phyloP scores from a whole-genome alignment of 2,113 vertebrate genomes.

The Proterorhinus semilunaris region DNA sequence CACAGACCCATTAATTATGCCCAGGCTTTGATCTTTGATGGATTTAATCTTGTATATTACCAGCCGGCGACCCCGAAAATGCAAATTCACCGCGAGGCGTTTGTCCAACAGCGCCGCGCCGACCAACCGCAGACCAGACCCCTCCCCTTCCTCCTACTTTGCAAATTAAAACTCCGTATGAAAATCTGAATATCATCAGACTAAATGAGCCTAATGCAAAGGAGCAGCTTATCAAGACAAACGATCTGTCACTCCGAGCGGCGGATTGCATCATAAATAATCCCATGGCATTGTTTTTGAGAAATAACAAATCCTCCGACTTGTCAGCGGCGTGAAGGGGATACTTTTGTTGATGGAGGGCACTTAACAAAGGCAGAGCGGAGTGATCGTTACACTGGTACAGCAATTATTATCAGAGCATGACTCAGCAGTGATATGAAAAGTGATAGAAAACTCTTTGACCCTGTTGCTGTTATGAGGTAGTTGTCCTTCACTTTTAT shows the following conservation, averaged over 20 bases:
- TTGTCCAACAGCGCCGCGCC: conserved; percentile 45
- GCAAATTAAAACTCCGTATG: conserved; percentile 74
- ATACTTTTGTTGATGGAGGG: conserved; percentile 67
- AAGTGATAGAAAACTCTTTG: conserved; percentile 3
- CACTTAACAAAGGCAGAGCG: conserved; percentile 54
- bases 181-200: conserved; percentile 79
- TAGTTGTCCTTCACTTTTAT: not conserved
- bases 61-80: conserved; percentile 71
- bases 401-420: conserved; percentile 31
- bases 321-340: conserved; percentile 64
- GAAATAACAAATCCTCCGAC: conserved; percentile 69
- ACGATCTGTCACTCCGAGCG: conserved; percentile 72
- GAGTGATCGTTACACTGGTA: conserved; percentile 39
- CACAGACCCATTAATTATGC: conserved; percentile 75
- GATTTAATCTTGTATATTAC: conserved; percentile 83
- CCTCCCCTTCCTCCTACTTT: conserved; percentile 21
- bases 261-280: conserved; percentile 77
- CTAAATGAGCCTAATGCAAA: conserved; percentile 77
- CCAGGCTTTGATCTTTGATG: conserved; percentile 72
- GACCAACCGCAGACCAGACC: not conserved
- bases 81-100: conserved; percentile 63
- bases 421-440: conserved; percentile 20
- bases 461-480: not conserved
- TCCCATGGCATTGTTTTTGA: conserved; percentile 65
- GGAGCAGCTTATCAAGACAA: conserved; percentile 76